phyloP scores from a whole-genome alignment of 1,140 invertebrate species.

The Melitaea cinxia region DNA sequence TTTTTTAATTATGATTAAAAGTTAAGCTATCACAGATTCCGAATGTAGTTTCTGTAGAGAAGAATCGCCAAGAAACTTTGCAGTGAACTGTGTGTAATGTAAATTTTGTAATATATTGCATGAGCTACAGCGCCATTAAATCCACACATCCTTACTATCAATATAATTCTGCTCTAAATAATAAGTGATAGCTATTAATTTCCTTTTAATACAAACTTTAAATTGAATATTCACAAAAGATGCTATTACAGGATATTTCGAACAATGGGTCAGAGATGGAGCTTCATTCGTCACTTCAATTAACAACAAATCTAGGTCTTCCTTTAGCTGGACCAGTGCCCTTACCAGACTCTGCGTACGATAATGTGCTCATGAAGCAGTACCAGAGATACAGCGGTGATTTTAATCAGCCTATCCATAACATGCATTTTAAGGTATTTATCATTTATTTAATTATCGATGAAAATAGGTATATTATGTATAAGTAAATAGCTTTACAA shows the following conservation, averaged over 20 bases:
- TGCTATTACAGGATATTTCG: slow-evolving; percentile 49
- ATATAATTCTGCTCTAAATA: too few species aligned
- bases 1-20: too few species aligned
- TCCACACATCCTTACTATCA: too few species aligned
- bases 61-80: too few species aligned
- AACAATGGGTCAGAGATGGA: slow-evolving; percentile 64
- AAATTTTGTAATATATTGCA: too few species aligned
- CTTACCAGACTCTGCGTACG: slow-evolving; percentile 55
- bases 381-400: slow-evolving; percentile 73
- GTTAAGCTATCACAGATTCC: too few species aligned
- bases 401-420: slow-evolving; percentile 64
- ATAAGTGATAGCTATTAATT: too few species aligned
- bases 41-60: too few species aligned
- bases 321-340: slow-evolving; percentile 65
- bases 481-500: not conserved
- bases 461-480: not conserved
- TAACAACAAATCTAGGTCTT: slow-evolving; percentile 65
- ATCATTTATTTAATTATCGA: not conserved
- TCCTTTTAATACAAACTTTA: too few species aligned
- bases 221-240: not conserved
- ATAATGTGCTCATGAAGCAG: slow-evolving; percentile 70
- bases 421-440: slow-evolving; percentile 64
- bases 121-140: too few species aligned
- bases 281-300: slow-evolving; percentile 63
- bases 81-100: too few species aligned